phyloP scores from a whole-genome alignment of 2,113 vertebrate genomes.

The Pyrgilauda ruficollis region DNA sequence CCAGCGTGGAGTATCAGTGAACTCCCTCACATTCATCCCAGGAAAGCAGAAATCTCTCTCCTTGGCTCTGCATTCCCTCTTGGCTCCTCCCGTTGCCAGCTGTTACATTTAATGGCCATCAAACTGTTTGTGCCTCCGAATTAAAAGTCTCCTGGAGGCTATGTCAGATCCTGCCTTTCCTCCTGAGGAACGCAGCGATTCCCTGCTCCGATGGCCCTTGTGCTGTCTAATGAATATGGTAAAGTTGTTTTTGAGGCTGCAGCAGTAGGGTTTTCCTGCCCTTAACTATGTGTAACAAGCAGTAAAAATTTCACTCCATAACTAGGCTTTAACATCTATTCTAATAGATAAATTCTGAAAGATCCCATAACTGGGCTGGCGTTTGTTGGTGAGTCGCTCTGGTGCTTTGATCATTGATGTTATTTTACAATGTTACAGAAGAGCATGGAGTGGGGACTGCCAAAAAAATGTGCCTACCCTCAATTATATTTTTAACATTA shows the following conservation, averaged over 20 bases:
- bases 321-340: neutral
- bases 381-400: neutral
- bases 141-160: constrained; percentile 62
- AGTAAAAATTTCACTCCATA: neutral
- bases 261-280: neutral
- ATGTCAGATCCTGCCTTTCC: constrained; percentile 44
- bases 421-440: neutral
- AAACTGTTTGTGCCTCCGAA: constrained; percentile 56
- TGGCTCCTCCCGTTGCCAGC: constrained; percentile 62
- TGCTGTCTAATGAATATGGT: neutral
- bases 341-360: neutral
- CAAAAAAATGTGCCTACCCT: neutral
- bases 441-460: neutral
- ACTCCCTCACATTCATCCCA: constrained; percentile 14
- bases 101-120: constrained; percentile 58
- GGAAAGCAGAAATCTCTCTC: constrained; percentile 30
- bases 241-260: constrained; percentile 13
- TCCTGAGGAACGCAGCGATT: neutral
- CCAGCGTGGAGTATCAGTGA: constrained; percentile 31
- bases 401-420: neutral
- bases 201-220: neutral
- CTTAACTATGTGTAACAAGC: neutral
- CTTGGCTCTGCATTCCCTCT: constrained; percentile 50
- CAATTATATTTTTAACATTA: neutral
- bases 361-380: neutral